Evolutionary conservation across 2,113 vertebrate species (phyloP).

Genomic region (Melanerpes aurifrons): DNA sequence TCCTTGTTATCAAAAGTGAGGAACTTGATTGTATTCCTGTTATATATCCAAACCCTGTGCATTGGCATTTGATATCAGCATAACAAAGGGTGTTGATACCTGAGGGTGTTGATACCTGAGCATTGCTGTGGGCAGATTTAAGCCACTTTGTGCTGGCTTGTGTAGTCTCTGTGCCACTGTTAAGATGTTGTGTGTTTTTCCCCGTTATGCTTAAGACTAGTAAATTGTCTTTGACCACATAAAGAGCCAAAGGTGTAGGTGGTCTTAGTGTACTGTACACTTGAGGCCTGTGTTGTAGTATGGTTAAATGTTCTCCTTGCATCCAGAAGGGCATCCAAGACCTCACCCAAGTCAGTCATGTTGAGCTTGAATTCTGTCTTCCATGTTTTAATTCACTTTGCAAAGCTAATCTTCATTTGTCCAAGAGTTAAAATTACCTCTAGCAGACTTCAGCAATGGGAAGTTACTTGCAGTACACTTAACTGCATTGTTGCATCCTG

Average conservation of each 20-base stretch:
- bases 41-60: background rate
- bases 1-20: background rate
- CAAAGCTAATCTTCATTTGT: background rate
- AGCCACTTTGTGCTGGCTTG: background rate
- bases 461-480: background rate
- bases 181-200: background rate
- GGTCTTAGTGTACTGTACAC: background rate
- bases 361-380: slow-evolving; percentile 16
- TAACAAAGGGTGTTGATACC: background rate
- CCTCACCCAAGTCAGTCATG: background rate
- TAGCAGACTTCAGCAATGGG: background rate
- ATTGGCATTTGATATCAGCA: rapidly evolving
- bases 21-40: background rate
- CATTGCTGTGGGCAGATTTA: background rate
- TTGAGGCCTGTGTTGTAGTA: background rate
- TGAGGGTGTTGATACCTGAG: rapidly evolving
- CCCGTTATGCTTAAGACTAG: background rate
- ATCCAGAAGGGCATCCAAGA: background rate
- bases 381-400: background rate
- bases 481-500: background rate
- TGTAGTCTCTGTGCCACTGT: background rate
- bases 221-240: background rate
- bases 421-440: background rate
- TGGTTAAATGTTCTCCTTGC: background rate
- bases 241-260: background rate